These are phyloP conservation scores for Limnephilus rhombicus DNA, from an alignment of 2,888 invertebrate species.

Conservation along the genomic window DNA sequence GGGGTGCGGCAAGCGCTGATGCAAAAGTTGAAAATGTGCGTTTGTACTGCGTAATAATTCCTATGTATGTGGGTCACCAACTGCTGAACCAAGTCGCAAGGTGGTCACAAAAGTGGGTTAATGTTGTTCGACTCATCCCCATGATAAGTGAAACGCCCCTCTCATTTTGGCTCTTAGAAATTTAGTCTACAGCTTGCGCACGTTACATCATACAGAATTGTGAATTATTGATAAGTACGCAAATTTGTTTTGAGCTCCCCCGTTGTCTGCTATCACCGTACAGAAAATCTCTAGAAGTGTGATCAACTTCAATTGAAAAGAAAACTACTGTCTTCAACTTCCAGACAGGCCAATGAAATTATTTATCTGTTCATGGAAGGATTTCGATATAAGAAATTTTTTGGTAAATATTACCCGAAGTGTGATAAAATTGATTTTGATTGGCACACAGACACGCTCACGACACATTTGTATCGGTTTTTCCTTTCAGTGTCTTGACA, in stretches of 20 bases:
- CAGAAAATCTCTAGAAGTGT: no score
- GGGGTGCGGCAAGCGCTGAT: not conserved
- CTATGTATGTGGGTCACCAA: constrained; percentile 31
- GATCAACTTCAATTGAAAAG: no score
- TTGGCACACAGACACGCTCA: no score
- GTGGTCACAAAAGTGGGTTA: constrained; percentile 15
- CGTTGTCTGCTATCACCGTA: no score
- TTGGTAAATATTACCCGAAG: no score
- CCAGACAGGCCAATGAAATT: no score
- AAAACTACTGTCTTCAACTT: no score
- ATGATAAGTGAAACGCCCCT: not conserved
- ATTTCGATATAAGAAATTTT: no score
- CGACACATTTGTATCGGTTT: no score
- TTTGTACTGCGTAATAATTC: not conserved
- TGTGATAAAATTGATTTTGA: no score
- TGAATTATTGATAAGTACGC: not conserved
- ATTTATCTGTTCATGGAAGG: no score
- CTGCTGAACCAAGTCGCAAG: constrained; percentile 32
- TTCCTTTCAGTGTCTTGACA: no score
- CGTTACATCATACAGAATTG: not conserved
- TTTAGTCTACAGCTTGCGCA: not conserved
- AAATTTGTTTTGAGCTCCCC: not conserved
- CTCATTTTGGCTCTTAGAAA: not conserved
- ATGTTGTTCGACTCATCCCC: not conserved
- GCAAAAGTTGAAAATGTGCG: not conserved